A percentile compares a stretch with the other conserved stretches of the same genome.
Evolutionary conservation across 92 coral and sea anemone species (phyloP).

Genomic region (Phymanthus crucifer): DNA sequence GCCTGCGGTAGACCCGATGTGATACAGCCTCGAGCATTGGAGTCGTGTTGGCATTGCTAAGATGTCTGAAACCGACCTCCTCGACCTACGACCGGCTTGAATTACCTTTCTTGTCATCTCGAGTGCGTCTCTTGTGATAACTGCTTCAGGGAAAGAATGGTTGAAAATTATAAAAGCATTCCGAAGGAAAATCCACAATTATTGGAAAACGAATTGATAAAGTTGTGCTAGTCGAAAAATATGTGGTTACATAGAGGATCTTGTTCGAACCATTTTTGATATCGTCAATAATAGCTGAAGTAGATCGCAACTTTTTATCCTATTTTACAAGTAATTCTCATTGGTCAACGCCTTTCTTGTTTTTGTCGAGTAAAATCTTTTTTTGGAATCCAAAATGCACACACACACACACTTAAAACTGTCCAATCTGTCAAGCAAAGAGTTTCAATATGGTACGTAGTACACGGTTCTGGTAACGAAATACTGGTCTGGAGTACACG

Average conservation of each 20-base stretch:
- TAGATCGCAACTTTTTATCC: background rate
- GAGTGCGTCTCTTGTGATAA: background rate
- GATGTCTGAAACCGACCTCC: constrained; percentile 41
- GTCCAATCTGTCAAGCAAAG: background rate
- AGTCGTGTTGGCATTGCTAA: constrained; percentile 25
- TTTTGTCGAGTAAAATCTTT: too few relatives aligned
- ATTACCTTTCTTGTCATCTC: constrained; percentile 26
- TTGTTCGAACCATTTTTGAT: background rate
- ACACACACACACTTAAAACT: too few relatives aligned
- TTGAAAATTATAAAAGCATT: background rate
- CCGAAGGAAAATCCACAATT: background rate
- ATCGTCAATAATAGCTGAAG: background rate
- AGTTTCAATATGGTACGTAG: background rate
- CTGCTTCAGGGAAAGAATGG: background rate
- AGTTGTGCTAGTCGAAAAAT: background rate
- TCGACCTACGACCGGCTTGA: constrained; percentile 42
- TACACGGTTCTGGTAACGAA: background rate
- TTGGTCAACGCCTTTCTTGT: too few relatives aligned
- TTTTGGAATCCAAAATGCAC: too few relatives aligned
- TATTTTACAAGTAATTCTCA: background rate
- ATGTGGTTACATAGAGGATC: background rate
- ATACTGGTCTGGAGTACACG: background rate
- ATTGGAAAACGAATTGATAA: background rate
- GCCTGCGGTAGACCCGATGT: constrained; percentile 41
- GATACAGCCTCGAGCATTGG: constrained; percentile 21